Evolutionary conservation across 2,888 invertebrate species (phyloP), one percentile per base, ranked within the genome.

Genomic region (Chirona hameri): DNA sequence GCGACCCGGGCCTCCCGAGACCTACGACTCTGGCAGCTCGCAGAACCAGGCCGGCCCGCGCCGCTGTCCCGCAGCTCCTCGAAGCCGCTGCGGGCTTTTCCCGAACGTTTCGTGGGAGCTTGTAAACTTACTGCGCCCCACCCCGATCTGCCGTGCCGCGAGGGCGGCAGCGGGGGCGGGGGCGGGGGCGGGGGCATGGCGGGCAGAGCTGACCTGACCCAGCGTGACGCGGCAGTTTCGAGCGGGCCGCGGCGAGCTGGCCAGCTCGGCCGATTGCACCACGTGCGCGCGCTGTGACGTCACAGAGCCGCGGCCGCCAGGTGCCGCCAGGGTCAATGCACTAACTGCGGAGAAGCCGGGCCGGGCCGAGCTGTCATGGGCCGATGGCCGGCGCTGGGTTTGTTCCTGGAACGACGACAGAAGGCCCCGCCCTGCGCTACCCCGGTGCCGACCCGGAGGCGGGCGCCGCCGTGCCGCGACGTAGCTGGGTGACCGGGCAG

Each of bases 221-320:
- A 10, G 31, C 21, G 39, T 76, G 76, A 39, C 76, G 39, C 76
- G 39, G 76, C 76, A 21, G 39, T 76, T 76, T 31, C 12, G 31
- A 24, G 65, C 5, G n/a, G 57, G 65, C 10, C 27, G 65, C 65
- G 65, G 65, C 72, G 15, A 21, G 76, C 76, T 29, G 21, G 76
- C 72, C 76, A 39, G 76, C 76, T 39, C 39, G 76, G 65, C 24
- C 76, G 39, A 39, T 76, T 76, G 76, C 76, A 76, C 76, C 76
- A 76, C 76, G 76, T 76, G 76, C 48, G 31, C 21, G 39, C 39
- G 39, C 7, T 18, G 76, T 76, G 76, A 76, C 76, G 76, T 76
- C 76, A 18, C 29, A 5, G 39, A 15, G 57, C 24, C 24, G 60
- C 29, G 29, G 69, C 69, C 18, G 39, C 76, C 76, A 76, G 76